Evolutionary conservation across 2,888 invertebrate genomes (phyloP).

Genomic region (Pilophorus perplexus): DNA sequence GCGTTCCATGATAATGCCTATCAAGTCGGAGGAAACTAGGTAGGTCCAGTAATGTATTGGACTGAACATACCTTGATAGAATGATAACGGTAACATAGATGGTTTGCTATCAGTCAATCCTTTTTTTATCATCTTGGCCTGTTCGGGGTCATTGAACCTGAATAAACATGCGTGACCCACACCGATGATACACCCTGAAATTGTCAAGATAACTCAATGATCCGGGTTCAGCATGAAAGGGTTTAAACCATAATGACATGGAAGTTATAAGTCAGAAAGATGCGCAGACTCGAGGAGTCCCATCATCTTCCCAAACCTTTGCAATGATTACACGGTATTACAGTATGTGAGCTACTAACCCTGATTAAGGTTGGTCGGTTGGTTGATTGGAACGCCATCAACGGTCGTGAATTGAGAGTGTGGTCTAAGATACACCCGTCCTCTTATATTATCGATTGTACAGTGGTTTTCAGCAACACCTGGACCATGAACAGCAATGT

Average conservation of each 20-base stretch:
- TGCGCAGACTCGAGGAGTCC: too few relatives aligned
- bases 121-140: conserved; percentile 82
- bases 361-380: conserved; percentile 75
- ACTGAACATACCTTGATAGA: conserved; percentile 53
- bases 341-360: too few relatives aligned
- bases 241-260: too few relatives aligned
- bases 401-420: conserved; percentile 66
- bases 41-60: too few relatives aligned
- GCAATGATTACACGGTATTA: too few relatives aligned
- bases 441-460: conserved; percentile 79
- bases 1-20: too few relatives aligned
- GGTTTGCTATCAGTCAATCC: conserved; percentile 73
- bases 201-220: too few relatives aligned
- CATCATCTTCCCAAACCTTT: too few relatives aligned
- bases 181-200: conserved; percentile 85
- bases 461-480: conserved; percentile 83
- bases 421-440: conserved; percentile 81
- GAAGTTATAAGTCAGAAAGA: too few relatives aligned
- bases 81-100: conserved; percentile 75
- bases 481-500: conserved; percentile 80
- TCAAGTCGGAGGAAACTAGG: too few relatives aligned
- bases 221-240: too few relatives aligned
- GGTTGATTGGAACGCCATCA: conserved; percentile 69
- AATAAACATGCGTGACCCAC: conserved; percentile 88
- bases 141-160: conserved; percentile 88